A percentile compares a stretch with the other conserved stretches of the same genome.
Conservation (phyloP, 2,797 vertebrate species). For the Chrysolophus pictus region DNA sequence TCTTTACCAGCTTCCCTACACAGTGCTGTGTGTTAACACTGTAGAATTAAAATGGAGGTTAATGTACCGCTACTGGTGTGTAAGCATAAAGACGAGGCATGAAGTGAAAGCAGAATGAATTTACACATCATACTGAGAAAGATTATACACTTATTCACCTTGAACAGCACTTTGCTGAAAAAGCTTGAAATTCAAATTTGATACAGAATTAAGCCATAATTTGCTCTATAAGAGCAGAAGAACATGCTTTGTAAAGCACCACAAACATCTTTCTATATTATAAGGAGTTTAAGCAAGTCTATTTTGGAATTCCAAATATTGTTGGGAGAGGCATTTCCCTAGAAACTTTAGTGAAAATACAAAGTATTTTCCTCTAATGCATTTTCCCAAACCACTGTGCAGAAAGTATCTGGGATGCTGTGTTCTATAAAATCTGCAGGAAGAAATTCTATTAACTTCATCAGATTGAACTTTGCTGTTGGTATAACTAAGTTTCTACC, state of each 20-base stretch:
- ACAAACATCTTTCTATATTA: neutral
- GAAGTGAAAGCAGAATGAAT: conserved; percentile 51
- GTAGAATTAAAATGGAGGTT: conserved; percentile 41
- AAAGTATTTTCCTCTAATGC: neutral
- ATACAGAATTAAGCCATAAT: neutral
- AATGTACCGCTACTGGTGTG: neutral
- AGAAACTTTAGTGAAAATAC: neutral
- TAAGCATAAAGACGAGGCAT: neutral
- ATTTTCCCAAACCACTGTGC: neutral
- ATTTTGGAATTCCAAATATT: neutral
- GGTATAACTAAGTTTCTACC: neutral
- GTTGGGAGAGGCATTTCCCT: neutral
- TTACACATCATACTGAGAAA: neutral
- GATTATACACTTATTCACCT: conserved; percentile 49
- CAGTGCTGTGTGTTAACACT: neutral
- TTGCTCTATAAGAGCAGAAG: neutral
- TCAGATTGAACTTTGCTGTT: conserved; percentile 22
- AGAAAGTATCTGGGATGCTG: neutral
- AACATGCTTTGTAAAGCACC: neutral
- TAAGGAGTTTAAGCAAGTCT: neutral
- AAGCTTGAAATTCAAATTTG: conserved; percentile 54
- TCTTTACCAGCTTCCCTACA: neutral
- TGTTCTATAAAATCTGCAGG: neutral
- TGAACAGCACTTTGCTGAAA: conserved; percentile 26
- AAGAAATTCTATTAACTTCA: conserved; percentile 38